Base-by-base conservation (phyloP, 37 sponge, comb jelly and placozoan genomes). In the Cliona cf. orientalis region DNA sequence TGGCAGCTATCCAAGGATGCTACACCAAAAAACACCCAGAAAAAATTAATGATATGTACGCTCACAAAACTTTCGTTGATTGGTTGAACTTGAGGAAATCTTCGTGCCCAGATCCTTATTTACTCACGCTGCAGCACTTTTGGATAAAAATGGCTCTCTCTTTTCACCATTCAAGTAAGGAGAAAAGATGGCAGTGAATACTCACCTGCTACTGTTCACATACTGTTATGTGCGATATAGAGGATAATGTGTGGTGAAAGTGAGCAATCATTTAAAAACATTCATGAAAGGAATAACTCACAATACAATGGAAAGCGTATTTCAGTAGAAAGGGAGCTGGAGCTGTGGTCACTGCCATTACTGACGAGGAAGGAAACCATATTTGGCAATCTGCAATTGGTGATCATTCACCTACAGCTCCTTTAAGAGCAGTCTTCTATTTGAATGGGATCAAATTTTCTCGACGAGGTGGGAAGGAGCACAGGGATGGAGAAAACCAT, bases 11-110 rank as follows among this genome's bases (percentile, higher is more conserved):
- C 75, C 3, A 75, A 75, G 36, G 57, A 34, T 4, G 33, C 62
- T 62, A 43, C 62, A 36, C 78, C 78, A 26, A 60, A 61, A 42
- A 77, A 77, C 37, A 77, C 78, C 35, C n/a, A n/a, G n/a, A n/a
- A n/a, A n/a, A 36, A 34, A 77, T 62, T 22, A 60, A 58, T 4
- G 60, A 59, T 41, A 58, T 6, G n/a, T 77, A 65, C 65, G 78
- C 65, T 19, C 6, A 39, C 26, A 58, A 42, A 23, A 36, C 40
- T 12, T 62, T 77, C 3, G 23, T 22, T 14, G 78, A 58, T 14
- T 77, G 78, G 78, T 34, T 5, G 19, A 4, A 29, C 66, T 32
- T 19, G 35, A 4, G 66, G 33, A 65, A 65, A 34, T 32, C 19
- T 2, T 2, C 32, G 19, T 65, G 66, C 35, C 26, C 26, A 29